Evolutionary conservation across 1,140 invertebrate genomes (phyloP), one percentile per base, ranked within the genome.

Genomic region (Drosophila takahashii): DNA sequence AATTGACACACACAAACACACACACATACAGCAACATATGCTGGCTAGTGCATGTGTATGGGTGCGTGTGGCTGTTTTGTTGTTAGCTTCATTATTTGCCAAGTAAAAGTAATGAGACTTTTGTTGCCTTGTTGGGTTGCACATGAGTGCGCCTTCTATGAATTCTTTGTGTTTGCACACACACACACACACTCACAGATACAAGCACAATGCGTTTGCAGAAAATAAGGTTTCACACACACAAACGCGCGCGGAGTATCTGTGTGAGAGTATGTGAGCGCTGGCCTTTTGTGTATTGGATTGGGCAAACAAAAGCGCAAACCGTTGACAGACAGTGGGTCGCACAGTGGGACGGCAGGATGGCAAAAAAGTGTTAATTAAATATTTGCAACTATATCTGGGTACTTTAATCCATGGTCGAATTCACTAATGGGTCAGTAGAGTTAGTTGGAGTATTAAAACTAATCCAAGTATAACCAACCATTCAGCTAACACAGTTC

Each of bases 21-120:
- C 51, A 66, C 44, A 42, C 15, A 10, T 7, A 41, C 5, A 50
- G 18, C 51, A 26, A 51, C 57, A 62, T 36, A 62, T 73, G 22
- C 29, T 50, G 16, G 11, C 50, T 8, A 51, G 29, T 51, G 9
- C 50, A 61, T 56, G 10, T 65, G 61, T 27, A 42, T 65, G 29
- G 61, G 26, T 70, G 44, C 52, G 48, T 50, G 26, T 22, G 48
- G 27, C 13, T 26, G 41, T 41, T 45, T 73, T 74, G 58, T 62
- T 83, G 83, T 83, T 81, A 62, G 83, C 83, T 87, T 86, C 79
- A 86, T 86, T 86, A 86, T 86, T 86, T 86, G 83, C 83, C 83
- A 89, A 87, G 84, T 87, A 87, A 87, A 87, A 87, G 83, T 87
- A 87, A 87, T 87, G 83, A 87, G 83, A 87, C 83, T 87, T 87